Evolutionary conservation across 2,888 invertebrate species (phyloP), one percentile per base, ranked within the genome.

Genomic region (Drosophila buzzatii): DNA sequence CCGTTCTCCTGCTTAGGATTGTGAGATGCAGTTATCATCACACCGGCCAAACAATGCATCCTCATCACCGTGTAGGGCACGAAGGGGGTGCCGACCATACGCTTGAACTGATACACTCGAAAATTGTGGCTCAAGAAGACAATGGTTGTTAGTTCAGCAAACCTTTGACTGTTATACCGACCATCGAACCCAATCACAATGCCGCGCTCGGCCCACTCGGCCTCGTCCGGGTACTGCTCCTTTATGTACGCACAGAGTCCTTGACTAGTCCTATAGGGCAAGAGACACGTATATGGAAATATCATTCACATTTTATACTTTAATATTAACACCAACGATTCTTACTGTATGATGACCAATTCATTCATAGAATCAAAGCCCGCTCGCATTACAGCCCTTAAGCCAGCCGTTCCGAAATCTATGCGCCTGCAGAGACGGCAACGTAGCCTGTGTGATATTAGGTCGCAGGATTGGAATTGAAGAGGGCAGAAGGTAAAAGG

Each of bases 311-410:
- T 5, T 20, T 33, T 16, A 44, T 18, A 10, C 9, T 20, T 18
- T 3, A 16, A 8, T 9, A 57, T 14, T 7, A 42, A 18, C 31
- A 10, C 31, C 1, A 47, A 16, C 23, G 31, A 42, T 14, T 37
- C 81, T 84, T 52, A 81, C 82, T 99, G 99, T 59, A 99, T 95
- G 70, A 98, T 97, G 0, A 99, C 98, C 47, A 99, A 94, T 92
- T 99, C 99, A 93, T 99, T 99, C 97, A 99, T 98, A 73, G 96
- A 96, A 77, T 95, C 95, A 92, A 97, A 99, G 0, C 99, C 99
- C 16, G 98, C 96, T 16, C 96, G 97, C 99, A 99, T 99, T 73
- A 94, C 94, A 0, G 97, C 98, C 74, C 99, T 95, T 37, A 99
- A 94, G 0, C 99, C 99, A 0, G 99, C 98, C 0, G 99, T 99